These are phyloP conservation scores for Meda fulgida DNA, from an alignment of 2,797 vertebrate genomes.

Conservation along the genomic window DNA sequence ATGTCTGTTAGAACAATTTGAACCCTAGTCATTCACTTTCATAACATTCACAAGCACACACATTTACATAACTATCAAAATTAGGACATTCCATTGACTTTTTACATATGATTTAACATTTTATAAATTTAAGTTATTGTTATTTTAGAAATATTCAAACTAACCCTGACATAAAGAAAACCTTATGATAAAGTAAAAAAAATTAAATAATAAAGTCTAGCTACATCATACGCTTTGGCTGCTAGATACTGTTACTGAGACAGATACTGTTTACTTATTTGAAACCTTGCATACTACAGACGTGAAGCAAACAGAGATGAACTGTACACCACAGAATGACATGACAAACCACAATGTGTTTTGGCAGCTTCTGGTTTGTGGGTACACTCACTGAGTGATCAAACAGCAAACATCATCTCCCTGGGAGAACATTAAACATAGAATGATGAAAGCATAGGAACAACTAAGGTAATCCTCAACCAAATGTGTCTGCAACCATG, in stretches of 20 bases:
- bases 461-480: constrained; percentile 14
- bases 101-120: not conserved
- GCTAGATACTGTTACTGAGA: not conserved
- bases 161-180: not conserved
- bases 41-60: constrained; percentile 48
- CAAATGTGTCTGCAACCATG: not conserved
- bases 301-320: constrained; percentile 70
- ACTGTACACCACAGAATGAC: constrained; percentile 72
- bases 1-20: constrained; percentile 17
- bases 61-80: not conserved
- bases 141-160: not conserved
- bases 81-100: not conserved
- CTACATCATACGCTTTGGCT: constrained; percentile 5
- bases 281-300: constrained; percentile 67
- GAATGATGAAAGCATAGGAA: constrained; percentile 25
- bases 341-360: constrained; percentile 66
- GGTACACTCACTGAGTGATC: constrained; percentile 32
- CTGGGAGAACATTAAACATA: constrained; percentile 14
- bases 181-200: too few relatives aligned
- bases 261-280: constrained; percentile 50
- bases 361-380: constrained; percentile 69
- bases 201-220: not conserved
- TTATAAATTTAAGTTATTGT: not conserved
- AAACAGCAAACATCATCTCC: constrained; percentile 6
- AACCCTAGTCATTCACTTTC: constrained; percentile 36